These are phyloP conservation scores for Drosophila percnosoma DNA, from an alignment of 2,888 invertebrate genomes.

Conservation along the genomic window DNA sequence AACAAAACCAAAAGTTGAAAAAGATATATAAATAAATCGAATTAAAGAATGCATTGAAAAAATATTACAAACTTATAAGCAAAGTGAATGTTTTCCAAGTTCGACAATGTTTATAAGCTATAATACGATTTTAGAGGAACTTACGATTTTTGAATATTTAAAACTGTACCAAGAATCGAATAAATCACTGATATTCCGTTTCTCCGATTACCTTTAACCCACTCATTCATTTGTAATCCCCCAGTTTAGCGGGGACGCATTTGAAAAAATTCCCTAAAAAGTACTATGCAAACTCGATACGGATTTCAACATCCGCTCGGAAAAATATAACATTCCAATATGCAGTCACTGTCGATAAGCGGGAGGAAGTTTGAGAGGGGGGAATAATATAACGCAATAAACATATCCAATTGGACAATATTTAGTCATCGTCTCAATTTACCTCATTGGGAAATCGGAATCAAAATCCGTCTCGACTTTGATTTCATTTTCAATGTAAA, in stretches of 20 bases:
- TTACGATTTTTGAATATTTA: background rate
- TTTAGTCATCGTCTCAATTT: conserved; percentile 39
- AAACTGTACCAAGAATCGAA: background rate
- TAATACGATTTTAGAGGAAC: background rate
- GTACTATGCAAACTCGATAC: background rate
- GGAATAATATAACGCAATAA: conserved; percentile 19
- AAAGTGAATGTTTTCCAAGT: background rate
- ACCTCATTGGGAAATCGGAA: conserved; percentile 38
- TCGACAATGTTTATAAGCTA: background rate
- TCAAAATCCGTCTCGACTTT: conserved; percentile 1
- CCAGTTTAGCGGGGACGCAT: background rate
- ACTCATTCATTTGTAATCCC: background rate
- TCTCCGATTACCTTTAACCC: background rate
- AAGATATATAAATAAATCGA: background rate
- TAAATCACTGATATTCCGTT: conserved; percentile 2
- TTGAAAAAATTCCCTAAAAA: background rate
- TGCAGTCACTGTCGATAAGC: background rate
- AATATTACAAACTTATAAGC: background rate
- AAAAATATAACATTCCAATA: background rate
- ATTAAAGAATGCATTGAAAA: background rate
- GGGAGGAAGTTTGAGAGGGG: accelerated
- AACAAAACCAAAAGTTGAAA: background rate
- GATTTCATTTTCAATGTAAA: conserved; percentile 5
- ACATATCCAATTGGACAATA: conserved; percentile 19
- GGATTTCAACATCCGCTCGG: conserved; percentile 11